A percentile compares a stretch with the other conserved stretches of the same genome.
phyloP scores from a whole-genome alignment of 2,888 invertebrate species.

The Lycocerus yunnanus region DNA sequence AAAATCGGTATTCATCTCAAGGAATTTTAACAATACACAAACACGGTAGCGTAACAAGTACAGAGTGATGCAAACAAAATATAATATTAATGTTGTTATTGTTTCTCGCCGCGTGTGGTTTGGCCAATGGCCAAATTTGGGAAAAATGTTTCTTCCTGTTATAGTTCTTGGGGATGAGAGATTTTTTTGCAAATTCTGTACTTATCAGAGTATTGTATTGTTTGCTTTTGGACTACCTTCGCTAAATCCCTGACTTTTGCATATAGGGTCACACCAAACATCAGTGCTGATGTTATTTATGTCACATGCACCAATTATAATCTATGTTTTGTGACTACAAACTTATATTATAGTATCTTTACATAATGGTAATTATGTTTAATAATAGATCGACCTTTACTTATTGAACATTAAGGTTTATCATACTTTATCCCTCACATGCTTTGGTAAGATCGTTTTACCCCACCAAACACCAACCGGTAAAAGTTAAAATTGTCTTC shows the following conservation, averaged over 20 bases:
- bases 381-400: not conserved
- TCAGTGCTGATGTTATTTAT: not conserved
- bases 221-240: too few relatives aligned
- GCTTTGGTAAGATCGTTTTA: not conserved
- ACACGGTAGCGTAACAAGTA: not conserved
- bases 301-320: not conserved
- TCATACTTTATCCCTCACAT: not conserved
- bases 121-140: not conserved
- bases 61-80: not conserved
- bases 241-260: too few relatives aligned
- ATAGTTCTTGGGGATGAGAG: too few relatives aligned
- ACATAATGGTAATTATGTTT: not conserved
- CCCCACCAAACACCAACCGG: not conserved
- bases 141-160: too few relatives aligned
- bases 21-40: not conserved
- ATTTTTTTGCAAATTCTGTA: too few relatives aligned
- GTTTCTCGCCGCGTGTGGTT: not conserved
- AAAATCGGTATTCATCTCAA: not conserved
- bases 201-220: too few relatives aligned
- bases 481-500: not conserved
- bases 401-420: not conserved
- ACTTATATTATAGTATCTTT: not conserved
- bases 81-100: too few relatives aligned
- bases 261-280: not conserved
- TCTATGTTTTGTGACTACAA: not conserved